Percentiles rank a stretch among this genome's conserved stretches.
Conservation (phyloP, 2,797 vertebrate species). For the Coregonus sp. region DNA sequence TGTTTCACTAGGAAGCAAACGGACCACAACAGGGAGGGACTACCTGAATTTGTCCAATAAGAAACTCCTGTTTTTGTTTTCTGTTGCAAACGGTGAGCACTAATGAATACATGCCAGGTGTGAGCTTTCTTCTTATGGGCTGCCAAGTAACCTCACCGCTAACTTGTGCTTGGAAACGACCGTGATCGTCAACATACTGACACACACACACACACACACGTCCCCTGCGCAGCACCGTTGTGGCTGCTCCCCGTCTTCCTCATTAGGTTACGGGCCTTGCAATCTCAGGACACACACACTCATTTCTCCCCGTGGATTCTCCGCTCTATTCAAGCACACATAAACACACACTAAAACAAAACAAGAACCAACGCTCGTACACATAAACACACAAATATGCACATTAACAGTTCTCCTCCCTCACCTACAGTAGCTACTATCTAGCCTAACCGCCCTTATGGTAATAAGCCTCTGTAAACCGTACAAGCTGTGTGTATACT, state of each 20-base stretch:
- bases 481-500: not conserved
- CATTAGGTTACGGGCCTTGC: too few relatives aligned
- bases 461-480: not conserved
- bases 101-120: too few relatives aligned
- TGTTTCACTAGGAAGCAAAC: too few relatives aligned
- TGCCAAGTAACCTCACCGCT: not conserved
- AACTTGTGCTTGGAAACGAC: not conserved
- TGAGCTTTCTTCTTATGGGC: not conserved
- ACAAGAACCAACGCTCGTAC: not conserved
- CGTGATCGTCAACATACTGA: too few relatives aligned
- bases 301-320: conserved; percentile 1
- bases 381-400: conserved; percentile 6
- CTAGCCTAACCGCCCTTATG: not conserved
- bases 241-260: too few relatives aligned
- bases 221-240: too few relatives aligned
- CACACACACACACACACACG: too few relatives aligned
- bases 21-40: too few relatives aligned
- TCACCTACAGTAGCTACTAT: not conserved
- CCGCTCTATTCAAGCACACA: not conserved
- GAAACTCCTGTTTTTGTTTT: too few relatives aligned
- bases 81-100: too few relatives aligned
- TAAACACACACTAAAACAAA: not conserved
- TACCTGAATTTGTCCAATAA: too few relatives aligned
- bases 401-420: conserved; percentile 12
- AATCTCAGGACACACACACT: not conserved